Base-by-base conservation (phyloP, 1,140 invertebrate genomes). In the Calephelis nemesis region DNA sequence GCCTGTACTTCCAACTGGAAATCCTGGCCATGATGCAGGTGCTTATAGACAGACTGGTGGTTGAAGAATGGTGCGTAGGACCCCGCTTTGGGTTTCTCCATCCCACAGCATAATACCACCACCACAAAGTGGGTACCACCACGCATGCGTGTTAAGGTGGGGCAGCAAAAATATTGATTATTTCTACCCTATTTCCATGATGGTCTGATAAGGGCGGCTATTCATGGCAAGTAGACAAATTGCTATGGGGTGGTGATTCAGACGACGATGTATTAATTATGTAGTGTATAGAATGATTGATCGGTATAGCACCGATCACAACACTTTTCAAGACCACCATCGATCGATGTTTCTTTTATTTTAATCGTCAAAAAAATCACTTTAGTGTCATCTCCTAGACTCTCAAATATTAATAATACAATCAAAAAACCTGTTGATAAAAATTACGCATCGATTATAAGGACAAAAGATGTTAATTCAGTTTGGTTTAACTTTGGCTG, bases 81-180 rank as follows among this genome's bases (percentile, higher is more conserved):
- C 71, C 67, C 69, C 74, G 66, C 70, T 71, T 70, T 83, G 83
- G 83, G 83, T 75, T 77, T 76, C 73, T 78, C 75, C 77, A 81
- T 74, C 73, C 78, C 76, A 75, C 71, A 74, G 78, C 76, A 77
- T 70, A 69, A 68, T 81, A 83, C 82, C 87, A 89, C 84, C 81
- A 89, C 87, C 84, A 85, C 75, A 72, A 77, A 74, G 72, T 77
- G 63, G 68, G 50, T 68, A 74, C 60, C 74, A 84, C 70, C 78
- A 87, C 87, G 85, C 87, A 89, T 89, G 87, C 87, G 87, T 76
- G 65, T 30, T 67, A 30, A 77, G 85, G 84, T 82, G 84, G 84
- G 87, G 83, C 83, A 74, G 75, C 71, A 74, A 71, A 60, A 78
- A 76, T 89, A 89, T 89, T 87, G 87, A 89, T 89, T 85, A 82